A percentile compares a stretch with the other conserved stretches of the same genome.
Conservation (phyloP, 2,888 invertebrate species). For the Agelastica alni region DNA sequence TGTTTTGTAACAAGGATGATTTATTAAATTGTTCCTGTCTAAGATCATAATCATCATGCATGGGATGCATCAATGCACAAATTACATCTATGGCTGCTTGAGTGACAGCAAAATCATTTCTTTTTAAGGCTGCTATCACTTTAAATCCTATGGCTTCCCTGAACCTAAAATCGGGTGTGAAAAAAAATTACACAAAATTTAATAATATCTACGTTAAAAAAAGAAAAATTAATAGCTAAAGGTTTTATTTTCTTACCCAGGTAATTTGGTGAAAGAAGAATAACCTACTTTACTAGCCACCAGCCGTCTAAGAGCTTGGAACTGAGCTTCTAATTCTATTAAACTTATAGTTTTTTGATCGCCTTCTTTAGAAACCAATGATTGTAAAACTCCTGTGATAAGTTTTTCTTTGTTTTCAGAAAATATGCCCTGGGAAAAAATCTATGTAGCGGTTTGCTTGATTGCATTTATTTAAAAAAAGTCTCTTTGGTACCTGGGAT, state of each 20-base stretch:
- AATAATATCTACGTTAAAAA: not conserved
- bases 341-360: slow-evolving; percentile 67
- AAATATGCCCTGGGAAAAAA: slow-evolving; percentile 82
- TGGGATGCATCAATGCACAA: slow-evolving; percentile 97
- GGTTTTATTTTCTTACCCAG: slow-evolving; percentile 67
- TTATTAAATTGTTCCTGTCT: slow-evolving; percentile 98
- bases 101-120: slow-evolving; percentile 86
- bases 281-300: slow-evolving; percentile 98
- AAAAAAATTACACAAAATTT: no score
- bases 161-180: no score
- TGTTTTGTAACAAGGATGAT: slow-evolving; percentile 88
- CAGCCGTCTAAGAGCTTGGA: slow-evolving; percentile 89
- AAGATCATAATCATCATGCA: slow-evolving; percentile 95
- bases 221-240: not conserved
- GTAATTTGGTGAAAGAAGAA: slow-evolving; percentile 88
- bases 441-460: no score
- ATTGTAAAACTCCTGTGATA: slow-evolving; percentile 87
- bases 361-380: slow-evolving; percentile 75
- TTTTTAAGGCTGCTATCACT: slow-evolving; percentile 86
- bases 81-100: slow-evolving; percentile 97
- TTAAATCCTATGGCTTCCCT: slow-evolving; percentile 93
- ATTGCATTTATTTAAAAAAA: no score
- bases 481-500: no score
- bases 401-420: slow-evolving; percentile 98
- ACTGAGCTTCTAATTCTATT: slow-evolving; percentile 88